phyloP scores from a whole-genome alignment of 2,888 invertebrate species.

The Smittia aterrima region DNA sequence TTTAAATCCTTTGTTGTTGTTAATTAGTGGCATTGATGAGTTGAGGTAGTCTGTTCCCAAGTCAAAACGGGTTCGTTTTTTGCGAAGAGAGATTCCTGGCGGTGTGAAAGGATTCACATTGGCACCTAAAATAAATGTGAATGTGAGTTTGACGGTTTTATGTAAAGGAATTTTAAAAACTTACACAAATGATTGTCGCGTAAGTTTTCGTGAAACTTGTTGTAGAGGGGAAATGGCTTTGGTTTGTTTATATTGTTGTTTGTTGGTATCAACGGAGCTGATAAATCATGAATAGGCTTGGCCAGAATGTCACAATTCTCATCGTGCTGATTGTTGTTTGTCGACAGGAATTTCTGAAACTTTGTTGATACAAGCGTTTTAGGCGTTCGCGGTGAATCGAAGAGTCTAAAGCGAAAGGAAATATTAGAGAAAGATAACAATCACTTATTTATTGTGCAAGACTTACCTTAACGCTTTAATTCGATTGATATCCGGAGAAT shows the following conservation, averaged over 20 bases:
- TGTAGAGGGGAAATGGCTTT: slow-evolving; percentile 53
- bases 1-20: not conserved
- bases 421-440: not conserved
- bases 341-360: slow-evolving; percentile 54
- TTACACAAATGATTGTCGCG: not conserved
- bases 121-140: slow-evolving; percentile 53
- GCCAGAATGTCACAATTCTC: slow-evolving; percentile 41
- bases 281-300: slow-evolving; percentile 42
- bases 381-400: slow-evolving; percentile 83
- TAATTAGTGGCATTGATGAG: slow-evolving; percentile 12
- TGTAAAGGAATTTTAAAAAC: no score
- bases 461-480: slow-evolving; percentile 60
- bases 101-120: slow-evolving; percentile 88
- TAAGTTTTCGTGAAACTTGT: slow-evolving; percentile 47
- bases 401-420: slow-evolving; percentile 60
- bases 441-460: not conserved
- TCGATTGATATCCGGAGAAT: slow-evolving; percentile 46
- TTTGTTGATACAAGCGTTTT: slow-evolving; percentile 69
- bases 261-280: slow-evolving; percentile 46
- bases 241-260: slow-evolving; percentile 49
- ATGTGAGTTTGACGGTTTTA: not conserved
- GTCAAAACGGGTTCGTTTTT: slow-evolving; percentile 19
- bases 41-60: slow-evolving; percentile 20
- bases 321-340: slow-evolving; percentile 34
- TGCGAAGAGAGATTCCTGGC: slow-evolving; percentile 57